Evolutionary conservation across 2,113 vertebrate genomes (phyloP).

Genomic region (Gobiocypris rarus): DNA sequence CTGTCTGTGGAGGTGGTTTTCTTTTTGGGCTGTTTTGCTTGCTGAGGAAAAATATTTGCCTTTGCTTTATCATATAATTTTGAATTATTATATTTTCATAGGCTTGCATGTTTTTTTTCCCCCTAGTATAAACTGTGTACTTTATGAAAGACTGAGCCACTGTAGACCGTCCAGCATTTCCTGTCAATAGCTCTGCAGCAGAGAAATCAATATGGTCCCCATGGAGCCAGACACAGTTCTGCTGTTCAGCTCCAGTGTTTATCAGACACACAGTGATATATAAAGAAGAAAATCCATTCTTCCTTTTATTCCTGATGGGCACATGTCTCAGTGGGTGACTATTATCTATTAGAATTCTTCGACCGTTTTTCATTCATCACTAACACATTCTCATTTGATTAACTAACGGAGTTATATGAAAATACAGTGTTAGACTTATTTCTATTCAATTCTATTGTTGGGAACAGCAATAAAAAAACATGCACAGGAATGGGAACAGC

Average conservation of each 20-base stretch:
- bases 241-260: constrained; percentile 11
- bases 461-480: too few species aligned
- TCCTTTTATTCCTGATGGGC: constrained; percentile 4
- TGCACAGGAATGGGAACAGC: too few species aligned
- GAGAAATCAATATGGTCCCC: constrained; percentile 42
- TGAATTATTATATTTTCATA: constrained; percentile 30
- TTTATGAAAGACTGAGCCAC: constrained; percentile 29
- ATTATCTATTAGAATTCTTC: too few species aligned
- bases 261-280: constrained; percentile 31
- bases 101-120: background rate
- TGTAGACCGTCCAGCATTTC: constrained; percentile 27
- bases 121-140: constrained; percentile 27
- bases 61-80: constrained; percentile 38
- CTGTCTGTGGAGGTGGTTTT: constrained; percentile 22
- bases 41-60: constrained; percentile 37
- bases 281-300: constrained; percentile 30
- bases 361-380: too few species aligned
- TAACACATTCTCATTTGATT: too few species aligned
- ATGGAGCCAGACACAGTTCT: constrained; percentile 28
- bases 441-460: too few species aligned
- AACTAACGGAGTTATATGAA: too few species aligned
- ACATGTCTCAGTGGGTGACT: background rate
- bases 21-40: background rate
- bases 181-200: constrained; percentile 49
- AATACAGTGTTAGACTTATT: too few species aligned